Evolutionary conservation across 2,797 vertebrate species (phyloP).

Genomic region (Dendrocincla fuliginosa): DNA sequence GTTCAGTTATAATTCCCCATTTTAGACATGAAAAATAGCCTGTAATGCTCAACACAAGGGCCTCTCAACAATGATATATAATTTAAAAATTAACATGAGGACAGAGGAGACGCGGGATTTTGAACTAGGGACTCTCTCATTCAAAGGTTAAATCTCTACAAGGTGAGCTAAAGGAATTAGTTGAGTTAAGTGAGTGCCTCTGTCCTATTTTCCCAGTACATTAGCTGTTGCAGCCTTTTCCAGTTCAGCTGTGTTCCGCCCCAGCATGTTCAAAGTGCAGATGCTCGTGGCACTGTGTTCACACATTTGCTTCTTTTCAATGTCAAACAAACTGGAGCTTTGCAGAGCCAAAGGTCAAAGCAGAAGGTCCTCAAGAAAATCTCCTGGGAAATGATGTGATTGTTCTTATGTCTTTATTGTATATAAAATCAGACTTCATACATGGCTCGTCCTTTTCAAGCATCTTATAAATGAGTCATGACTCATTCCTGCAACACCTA

Average conservation of each 20-base stretch:
- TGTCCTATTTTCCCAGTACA: slow-evolving; percentile 36
- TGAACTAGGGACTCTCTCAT: slow-evolving; percentile 71
- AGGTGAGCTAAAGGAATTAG: slow-evolving; percentile 71
- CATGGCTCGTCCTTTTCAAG: neutral
- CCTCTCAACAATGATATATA: slow-evolving; percentile 74
- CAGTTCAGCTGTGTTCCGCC: slow-evolving; percentile 60
- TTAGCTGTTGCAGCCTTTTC: slow-evolving; percentile 54
- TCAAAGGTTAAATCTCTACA: slow-evolving; percentile 72
- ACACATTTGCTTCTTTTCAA: slow-evolving; percentile 48
- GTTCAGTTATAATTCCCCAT: slow-evolving; percentile 72
- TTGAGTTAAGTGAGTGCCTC: slow-evolving; percentile 65
- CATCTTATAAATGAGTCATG: slow-evolving; percentile 47
- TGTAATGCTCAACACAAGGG: slow-evolving; percentile 62
- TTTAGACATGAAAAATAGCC: slow-evolving; percentile 72
- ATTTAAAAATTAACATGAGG: slow-evolving; percentile 79
- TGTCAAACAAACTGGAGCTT: slow-evolving; percentile 34
- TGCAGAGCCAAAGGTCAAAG: slow-evolving; percentile 40
- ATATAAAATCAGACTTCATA: slow-evolving; percentile 3
- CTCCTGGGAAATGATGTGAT: slow-evolving; percentile 18
- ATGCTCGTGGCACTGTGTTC: slow-evolving; percentile 44
- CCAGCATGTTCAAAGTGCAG: slow-evolving; percentile 66
- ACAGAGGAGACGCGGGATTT: slow-evolving; percentile 65
- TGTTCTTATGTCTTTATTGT: slow-evolving; percentile 51
- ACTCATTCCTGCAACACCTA: slow-evolving; percentile 58
- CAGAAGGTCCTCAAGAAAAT: neutral